phyloP scores from a whole-genome alignment of 2,888 invertebrate genomes.

The Capitulum mitella region DNA sequence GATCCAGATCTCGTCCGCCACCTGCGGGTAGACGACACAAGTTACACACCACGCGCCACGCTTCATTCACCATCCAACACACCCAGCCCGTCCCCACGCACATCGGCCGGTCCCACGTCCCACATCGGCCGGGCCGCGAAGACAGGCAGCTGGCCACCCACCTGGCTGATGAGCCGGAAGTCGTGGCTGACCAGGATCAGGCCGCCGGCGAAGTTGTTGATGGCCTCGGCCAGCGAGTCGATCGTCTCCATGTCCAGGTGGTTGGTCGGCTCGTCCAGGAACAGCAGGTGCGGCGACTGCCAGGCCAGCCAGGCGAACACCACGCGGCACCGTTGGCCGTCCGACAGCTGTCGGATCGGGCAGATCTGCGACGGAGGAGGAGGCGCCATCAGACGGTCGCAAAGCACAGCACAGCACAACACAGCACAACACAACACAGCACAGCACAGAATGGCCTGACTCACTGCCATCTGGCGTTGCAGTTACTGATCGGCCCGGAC shows the following conservation, averaged over 20 bases:
- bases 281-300: conserved; percentile 48
- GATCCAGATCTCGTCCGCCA: conserved; percentile 98
- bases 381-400: neutral
- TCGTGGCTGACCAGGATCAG: conserved; percentile 99
- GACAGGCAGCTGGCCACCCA: conserved; percentile 43
- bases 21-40: conserved; percentile 52
- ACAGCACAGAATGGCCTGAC: too few species aligned
- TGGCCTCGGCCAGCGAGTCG: conserved; percentile 93
- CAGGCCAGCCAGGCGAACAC: conserved; percentile 98
- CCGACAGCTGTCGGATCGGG: conserved; percentile 88
- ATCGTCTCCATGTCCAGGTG: conserved; percentile 97
- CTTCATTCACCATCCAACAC: neutral
- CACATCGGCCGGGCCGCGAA: neutral
- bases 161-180: conserved; percentile 97
- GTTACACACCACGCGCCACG: neutral
- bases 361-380: conserved; percentile 60
- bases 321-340: conserved; percentile 96
- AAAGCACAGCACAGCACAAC: too few species aligned
- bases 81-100: neutral
- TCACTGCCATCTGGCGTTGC: too few species aligned
- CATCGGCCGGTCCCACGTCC: too few species aligned
- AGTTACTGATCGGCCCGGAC: too few species aligned
- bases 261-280: conserved; percentile 77
- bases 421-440: too few species aligned
- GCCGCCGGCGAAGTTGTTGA: conserved; percentile 96